phyloP scores from a whole-genome alignment of 2,797 vertebrate species.

The Aulostomus chinensis region DNA sequence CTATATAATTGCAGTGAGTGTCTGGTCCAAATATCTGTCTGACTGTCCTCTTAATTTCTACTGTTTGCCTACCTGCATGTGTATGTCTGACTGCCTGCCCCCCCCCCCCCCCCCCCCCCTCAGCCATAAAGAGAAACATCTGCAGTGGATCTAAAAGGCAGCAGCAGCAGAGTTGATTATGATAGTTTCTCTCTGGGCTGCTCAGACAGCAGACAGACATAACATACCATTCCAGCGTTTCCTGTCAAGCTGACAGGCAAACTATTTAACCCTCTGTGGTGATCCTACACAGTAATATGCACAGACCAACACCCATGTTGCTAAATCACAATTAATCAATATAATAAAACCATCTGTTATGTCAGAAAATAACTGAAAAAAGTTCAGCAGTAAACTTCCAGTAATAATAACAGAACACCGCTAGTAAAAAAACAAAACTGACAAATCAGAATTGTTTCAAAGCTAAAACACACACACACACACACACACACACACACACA shows the following conservation, averaged over 20 bases:
- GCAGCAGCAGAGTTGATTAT: slow-evolving; percentile 69
- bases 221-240: slow-evolving; percentile 79
- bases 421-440: no score
- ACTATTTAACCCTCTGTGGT: slow-evolving; percentile 78
- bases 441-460: no score
- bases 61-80: slow-evolving; percentile 11
- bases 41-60: slow-evolving; percentile 22
- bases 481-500: no score
- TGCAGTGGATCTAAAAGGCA: slow-evolving; percentile 67
- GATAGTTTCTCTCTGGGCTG: slow-evolving; percentile 71
- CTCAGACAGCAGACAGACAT: slow-evolving; percentile 76
- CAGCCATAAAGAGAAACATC: slow-evolving; percentile 67
- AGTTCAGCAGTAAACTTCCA: no score
- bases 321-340: no score
- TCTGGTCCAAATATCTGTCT: slow-evolving; percentile 15
- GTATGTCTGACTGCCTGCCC: slow-evolving; percentile 13
- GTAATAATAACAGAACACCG: no score
- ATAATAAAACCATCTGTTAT: no score
- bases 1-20: no score
- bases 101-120: no score
- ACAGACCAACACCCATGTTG: no score
- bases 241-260: slow-evolving; percentile 76
- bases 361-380: no score
- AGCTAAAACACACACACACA: no score
- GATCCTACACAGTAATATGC: slow-evolving; percentile 45